Evolutionary conservation across 2,888 invertebrate genomes (phyloP).

Genomic region (Pseudococcus viburni): DNA sequence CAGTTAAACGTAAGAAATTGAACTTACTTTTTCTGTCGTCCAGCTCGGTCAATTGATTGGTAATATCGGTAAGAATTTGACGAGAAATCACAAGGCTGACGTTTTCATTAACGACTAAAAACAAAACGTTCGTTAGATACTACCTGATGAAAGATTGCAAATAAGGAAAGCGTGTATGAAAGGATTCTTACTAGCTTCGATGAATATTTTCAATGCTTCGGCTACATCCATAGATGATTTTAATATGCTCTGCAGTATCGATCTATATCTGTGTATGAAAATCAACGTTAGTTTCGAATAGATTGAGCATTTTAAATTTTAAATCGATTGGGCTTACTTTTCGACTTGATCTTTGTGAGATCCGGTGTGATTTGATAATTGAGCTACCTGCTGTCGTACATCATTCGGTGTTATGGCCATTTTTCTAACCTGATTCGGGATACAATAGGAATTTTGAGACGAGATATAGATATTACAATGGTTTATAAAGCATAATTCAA

Average conservation of each 20-base stretch:
- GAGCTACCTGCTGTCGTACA: constrained; percentile 75
- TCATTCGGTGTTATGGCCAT: constrained; percentile 68
- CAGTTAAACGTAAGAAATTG: too few relatives aligned
- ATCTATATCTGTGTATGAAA: constrained; percentile 87
- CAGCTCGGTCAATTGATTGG: too few relatives aligned
- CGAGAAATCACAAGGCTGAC: constrained; percentile 97
- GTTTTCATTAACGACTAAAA: constrained; percentile 96
- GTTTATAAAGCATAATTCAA: too few relatives aligned
- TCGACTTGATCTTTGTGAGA: too few relatives aligned
- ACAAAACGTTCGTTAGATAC: constrained; percentile 68
- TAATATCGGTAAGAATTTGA: constrained; percentile 96
- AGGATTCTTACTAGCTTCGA: too few relatives aligned
- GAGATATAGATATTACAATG: too few relatives aligned
- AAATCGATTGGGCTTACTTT: too few relatives aligned
- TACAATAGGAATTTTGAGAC: neutral
- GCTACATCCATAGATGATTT: constrained; percentile 81
- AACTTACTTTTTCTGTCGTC: too few relatives aligned
- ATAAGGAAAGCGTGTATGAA: too few relatives aligned
- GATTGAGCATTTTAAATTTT: too few relatives aligned
- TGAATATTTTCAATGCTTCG: constrained; percentile 89
- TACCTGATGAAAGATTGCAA: too few relatives aligned
- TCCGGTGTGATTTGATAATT: constrained; percentile 83
- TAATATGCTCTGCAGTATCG: constrained; percentile 84
- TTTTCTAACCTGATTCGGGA: neutral
- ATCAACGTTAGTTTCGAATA: too few relatives aligned